Evolutionary conservation across 2,797 vertebrate species (phyloP).

Genomic region (Anabacerthia variegaticeps): DNA sequence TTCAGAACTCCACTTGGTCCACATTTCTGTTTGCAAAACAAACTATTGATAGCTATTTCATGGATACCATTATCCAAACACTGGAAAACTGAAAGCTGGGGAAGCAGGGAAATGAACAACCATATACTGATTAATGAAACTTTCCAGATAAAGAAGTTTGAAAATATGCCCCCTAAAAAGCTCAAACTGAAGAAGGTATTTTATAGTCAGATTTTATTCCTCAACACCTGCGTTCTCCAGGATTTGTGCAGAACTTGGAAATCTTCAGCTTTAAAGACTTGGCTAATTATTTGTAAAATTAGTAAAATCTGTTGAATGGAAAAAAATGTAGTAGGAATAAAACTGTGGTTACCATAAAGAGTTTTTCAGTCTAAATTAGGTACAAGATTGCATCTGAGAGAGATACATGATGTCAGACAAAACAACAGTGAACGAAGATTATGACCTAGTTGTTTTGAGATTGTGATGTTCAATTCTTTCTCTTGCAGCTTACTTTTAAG

Average conservation of each 20-base stretch:
- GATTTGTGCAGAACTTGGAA: not conserved
- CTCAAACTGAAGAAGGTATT: not conserved
- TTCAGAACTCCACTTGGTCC: not conserved
- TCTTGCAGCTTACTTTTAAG: constrained; percentile 9
- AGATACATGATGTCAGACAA: not conserved
- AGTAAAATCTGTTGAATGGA: not conserved
- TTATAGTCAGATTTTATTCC: not conserved
- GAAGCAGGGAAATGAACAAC: not conserved
- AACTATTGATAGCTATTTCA: not conserved
- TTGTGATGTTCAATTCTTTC: constrained; percentile 17
- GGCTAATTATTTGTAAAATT: not conserved
- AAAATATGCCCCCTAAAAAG: not conserved
- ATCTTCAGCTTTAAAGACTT: not conserved
- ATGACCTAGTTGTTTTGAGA: not conserved
- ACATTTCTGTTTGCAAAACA: not conserved
- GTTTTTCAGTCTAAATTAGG: not conserved
- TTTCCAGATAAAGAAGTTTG: not conserved
- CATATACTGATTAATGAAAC: not conserved
- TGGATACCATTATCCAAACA: not conserved
- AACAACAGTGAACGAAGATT: not conserved
- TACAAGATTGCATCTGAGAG: not conserved
- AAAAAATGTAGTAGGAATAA: not conserved
- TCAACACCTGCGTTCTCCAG: not conserved
- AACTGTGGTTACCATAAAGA: not conserved
- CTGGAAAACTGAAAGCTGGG: not conserved